Conservation (phyloP, 2,113 vertebrate genomes). For the Upupa epops region DNA sequence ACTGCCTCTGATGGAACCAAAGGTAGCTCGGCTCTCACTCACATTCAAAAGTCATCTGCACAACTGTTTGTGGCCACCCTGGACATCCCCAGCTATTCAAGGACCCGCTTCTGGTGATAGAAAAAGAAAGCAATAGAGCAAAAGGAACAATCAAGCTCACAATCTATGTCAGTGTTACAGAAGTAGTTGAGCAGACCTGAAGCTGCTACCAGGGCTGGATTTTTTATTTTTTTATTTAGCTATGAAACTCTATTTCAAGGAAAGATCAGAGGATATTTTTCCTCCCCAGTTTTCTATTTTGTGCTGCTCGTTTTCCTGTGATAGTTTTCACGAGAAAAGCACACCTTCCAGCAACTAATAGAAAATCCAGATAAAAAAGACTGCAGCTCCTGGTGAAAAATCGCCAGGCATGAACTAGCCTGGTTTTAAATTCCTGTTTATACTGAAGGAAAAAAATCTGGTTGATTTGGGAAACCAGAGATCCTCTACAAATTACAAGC, state of each 20-base stretch:
- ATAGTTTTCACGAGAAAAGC: conserved; percentile 25
- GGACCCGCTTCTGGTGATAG: too few relatives aligned
- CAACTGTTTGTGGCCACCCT: neutral
- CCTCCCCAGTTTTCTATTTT: neutral
- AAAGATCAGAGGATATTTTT: neutral
- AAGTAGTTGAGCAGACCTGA: neutral
- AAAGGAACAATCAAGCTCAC: neutral
- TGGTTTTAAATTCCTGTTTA: conserved; percentile 21
- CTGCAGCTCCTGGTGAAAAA: conserved; percentile 4
- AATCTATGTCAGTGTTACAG: neutral
- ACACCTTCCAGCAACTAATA: conserved; percentile 41
- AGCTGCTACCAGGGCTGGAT: neutral
- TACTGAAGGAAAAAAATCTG: neutral
- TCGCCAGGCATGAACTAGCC: conserved; percentile 13
- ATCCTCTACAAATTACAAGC: neutral
- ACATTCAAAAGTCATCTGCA: neutral
- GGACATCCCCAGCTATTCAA: too few relatives aligned
- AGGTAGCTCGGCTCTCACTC: too few relatives aligned
- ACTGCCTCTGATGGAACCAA: neutral
- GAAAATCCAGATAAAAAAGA: conserved; percentile 52
- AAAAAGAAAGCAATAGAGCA: too few relatives aligned
- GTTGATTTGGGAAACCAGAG: neutral
- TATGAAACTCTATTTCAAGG: neutral
- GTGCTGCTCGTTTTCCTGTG: neutral
- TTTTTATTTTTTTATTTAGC: neutral